Evolutionary conservation across 2,797 vertebrate genomes (phyloP).

Genomic region (Etheostoma perlongum): DNA sequence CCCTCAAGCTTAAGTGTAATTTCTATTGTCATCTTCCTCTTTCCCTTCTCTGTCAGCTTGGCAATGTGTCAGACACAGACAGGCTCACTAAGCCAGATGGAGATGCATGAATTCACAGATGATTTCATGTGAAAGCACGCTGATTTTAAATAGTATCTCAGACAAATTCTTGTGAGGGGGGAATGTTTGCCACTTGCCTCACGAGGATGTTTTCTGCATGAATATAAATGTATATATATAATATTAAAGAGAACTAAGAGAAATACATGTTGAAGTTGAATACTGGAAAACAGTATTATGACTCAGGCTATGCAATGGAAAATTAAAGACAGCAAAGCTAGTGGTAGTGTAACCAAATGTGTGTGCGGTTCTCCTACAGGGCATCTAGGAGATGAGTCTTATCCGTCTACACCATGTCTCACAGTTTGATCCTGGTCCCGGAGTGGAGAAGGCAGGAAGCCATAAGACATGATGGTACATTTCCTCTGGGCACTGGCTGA

Average conservation of each 20-base stretch:
- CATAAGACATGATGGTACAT: constrained; percentile 47
- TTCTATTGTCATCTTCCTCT: constrained; percentile 47
- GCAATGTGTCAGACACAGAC: constrained; percentile 54
- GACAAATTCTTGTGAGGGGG: constrained; percentile 22
- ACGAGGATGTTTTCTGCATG: constrained; percentile 21
- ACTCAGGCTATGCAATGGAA: constrained; percentile 45
- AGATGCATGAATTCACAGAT: constrained; percentile 66
- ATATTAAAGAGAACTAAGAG: constrained; percentile 15
- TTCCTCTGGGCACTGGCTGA: constrained; percentile 73
- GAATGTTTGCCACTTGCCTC: constrained; percentile 30
- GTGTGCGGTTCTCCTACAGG: constrained; percentile 38
- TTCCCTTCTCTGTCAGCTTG: constrained; percentile 31
- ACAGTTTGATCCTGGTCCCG: constrained; percentile 50
- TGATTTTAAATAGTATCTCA: constrained; percentile 53
- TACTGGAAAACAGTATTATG: constrained; percentile 51
- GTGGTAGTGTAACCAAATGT: constrained; percentile 8
- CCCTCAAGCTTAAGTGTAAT: constrained; percentile 34
- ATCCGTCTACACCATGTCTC: constrained; percentile 29
- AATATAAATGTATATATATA: constrained; percentile 19
- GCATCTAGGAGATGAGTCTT: constrained; percentile 39
- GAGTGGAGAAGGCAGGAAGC: constrained; percentile 44
- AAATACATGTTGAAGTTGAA: constrained; percentile 37
- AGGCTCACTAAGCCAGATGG: constrained; percentile 68
- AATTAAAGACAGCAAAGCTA: constrained; percentile 32
- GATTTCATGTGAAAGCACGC: constrained; percentile 58